Conservation (phyloP, 2,113 vertebrate species). For the Menura novaehollandiae region DNA sequence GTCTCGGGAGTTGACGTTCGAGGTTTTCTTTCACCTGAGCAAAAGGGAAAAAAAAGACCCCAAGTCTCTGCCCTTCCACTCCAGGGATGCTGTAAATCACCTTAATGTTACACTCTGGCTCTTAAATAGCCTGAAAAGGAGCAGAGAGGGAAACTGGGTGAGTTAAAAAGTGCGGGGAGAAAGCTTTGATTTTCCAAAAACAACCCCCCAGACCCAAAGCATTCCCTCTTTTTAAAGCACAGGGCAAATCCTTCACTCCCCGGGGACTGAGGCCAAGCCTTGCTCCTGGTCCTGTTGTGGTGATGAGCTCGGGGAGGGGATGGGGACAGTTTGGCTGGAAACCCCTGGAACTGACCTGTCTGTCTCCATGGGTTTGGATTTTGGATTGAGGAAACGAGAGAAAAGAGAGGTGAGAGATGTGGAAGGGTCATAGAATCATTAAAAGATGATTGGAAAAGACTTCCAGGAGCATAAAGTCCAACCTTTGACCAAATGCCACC, state of each 20-base stretch:
- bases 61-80: constrained; percentile 5
- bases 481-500: background rate
- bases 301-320: accelerated
- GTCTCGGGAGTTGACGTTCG: constrained; percentile 8
- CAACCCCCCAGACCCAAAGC: background rate
- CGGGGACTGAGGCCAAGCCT: accelerated
- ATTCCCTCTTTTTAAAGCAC: background rate
- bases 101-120: background rate
- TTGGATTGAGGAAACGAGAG: background rate
- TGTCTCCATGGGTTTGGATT: background rate
- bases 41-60: background rate
- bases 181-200: background rate
- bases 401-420: accelerated
- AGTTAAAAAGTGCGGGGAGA: background rate
- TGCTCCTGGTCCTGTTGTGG: background rate
- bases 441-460: background rate
- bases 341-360: accelerated
- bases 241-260: background rate
- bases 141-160: background rate
- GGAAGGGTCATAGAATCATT: background rate
- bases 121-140: background rate
- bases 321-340: background rate
- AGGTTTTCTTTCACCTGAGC: constrained; percentile 60
- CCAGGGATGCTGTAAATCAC: constrained; percentile 47
- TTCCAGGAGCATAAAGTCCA: background rate